Base-by-base conservation (phyloP, 2,797 vertebrate species). In the Paramormyrops hopkinsi region DNA sequence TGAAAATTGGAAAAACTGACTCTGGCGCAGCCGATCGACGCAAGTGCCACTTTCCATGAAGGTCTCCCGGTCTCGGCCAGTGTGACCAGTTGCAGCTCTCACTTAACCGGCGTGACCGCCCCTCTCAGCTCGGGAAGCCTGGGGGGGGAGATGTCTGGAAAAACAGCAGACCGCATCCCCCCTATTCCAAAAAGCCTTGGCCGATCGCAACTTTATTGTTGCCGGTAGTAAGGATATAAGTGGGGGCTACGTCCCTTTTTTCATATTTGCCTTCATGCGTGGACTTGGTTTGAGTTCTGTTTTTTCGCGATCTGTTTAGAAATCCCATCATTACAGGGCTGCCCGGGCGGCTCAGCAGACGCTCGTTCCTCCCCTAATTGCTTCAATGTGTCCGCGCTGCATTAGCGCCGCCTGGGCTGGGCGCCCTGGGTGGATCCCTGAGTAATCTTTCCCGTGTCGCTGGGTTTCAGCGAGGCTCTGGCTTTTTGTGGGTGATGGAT, bases 261-360 rank as follows among this genome's bases (percentile, higher is more conserved):
- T 14, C 51, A 88, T 33, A n/a, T 44, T 41, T 56, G 6, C 4
- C 73, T 12, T 41, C 46, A 53, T 41, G 6, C 8, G 4, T 44
- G 76, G 50, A 76, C 41, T 56, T 54, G 14, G 48, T 54, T 73
- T 41, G 62, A 69, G 62, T 69, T 29, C 62, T 69, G 62, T 50
- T 48, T 86, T 86, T 51, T 51, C 84, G 50, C 46, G 54, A 84
- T 85, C 79, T 25, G 11, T 17, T 59, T 48, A n/a, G 6, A 25
- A 85, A 85, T 85, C 79, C 54, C 51, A 25, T 85, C 88, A 50
- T 89, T 85, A 89, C 12, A 33, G 22, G 54, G 82, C 82, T 44
- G 44, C 82, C 56, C 46, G 65, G 29, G 50, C 44, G 14, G 46
- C 29, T 46, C 84, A 44, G 89, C 17, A 53, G 59, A 86, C 59